phyloP scores from a whole-genome alignment of 2,888 invertebrate genomes.

The Hyppa rectilinea region DNA sequence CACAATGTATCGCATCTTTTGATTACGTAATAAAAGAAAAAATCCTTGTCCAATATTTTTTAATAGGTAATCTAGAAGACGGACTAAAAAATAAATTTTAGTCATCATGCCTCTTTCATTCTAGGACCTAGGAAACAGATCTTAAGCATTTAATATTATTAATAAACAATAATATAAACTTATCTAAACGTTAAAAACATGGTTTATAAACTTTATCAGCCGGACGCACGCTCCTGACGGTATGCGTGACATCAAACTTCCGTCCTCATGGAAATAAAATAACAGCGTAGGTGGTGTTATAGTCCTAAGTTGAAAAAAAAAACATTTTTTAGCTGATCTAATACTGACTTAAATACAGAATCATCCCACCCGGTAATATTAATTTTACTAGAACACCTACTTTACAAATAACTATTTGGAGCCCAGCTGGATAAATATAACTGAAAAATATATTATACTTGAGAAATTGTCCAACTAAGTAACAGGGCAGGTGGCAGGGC shows the following conservation, averaged over 20 bases:
- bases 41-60: no score
- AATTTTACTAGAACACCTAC: not conserved
- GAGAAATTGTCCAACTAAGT: not conserved
- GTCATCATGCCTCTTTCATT: no score
- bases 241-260: conserved; percentile 69
- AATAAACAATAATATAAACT: conserved; percentile 58
- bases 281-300: conserved; percentile 66
- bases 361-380: not conserved
- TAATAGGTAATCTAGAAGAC: no score
- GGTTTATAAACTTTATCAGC: conserved; percentile 73
- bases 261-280: conserved; percentile 67
- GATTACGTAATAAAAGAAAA: no score
- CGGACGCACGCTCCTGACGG: conserved; percentile 77
- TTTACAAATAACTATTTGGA: not conserved
- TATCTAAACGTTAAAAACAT: conserved; percentile 62
- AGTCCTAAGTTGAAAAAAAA: conserved; percentile 50
- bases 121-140: conserved; percentile 1
- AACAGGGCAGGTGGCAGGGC: no score
- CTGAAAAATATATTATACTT: not conserved
- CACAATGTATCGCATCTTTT: no score
- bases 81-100: no score
- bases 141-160: conserved; percentile 33
- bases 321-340: not conserved
- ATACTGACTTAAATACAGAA: not conserved
- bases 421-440: not conserved